A percentile compares a stretch with the other conserved stretches of the same genome.
Conservation (phyloP, 1,140 invertebrate species). For the Drosophila murphyi region DNA sequence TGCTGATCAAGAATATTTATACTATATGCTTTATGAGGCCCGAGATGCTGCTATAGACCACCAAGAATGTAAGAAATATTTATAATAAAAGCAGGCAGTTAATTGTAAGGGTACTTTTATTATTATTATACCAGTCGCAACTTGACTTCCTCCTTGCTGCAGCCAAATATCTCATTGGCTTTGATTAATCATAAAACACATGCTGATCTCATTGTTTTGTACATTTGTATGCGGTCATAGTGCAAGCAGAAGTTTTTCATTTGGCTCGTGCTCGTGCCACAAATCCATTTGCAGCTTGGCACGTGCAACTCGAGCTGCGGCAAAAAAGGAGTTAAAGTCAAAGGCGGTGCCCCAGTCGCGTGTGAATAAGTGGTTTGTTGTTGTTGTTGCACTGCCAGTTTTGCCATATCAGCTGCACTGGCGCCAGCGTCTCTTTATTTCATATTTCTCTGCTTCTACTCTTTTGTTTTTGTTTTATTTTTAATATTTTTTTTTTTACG, state of each 20-base stretch:
- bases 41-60: no score
- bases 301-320: slow-evolving; percentile 41
- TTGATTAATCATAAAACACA: not conserved
- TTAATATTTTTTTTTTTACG: not conserved
- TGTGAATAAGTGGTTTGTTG: slow-evolving; percentile 11
- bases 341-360: slow-evolving; percentile 12
- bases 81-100: no score
- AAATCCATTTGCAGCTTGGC: slow-evolving; percentile 66
- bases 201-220: slow-evolving; percentile 12
- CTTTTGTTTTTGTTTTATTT: not conserved
- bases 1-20: no score
- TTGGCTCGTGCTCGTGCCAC: slow-evolving; percentile 23
- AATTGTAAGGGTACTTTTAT: no score
- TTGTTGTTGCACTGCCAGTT: not conserved
- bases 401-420: slow-evolving; percentile 16
- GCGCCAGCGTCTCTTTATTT: slow-evolving; percentile 4
- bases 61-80: no score
- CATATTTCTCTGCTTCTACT: not conserved
- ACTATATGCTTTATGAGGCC: no score
- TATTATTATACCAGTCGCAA: not conserved
- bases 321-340: slow-evolving; percentile 1
- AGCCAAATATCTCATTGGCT: not conserved
- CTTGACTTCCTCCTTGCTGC: not conserved
- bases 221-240: slow-evolving; percentile 6
- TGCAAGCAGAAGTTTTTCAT: slow-evolving; percentile 39